Conservation (phyloP, 1,140 invertebrate species). For the Drosophila mayri region DNA sequence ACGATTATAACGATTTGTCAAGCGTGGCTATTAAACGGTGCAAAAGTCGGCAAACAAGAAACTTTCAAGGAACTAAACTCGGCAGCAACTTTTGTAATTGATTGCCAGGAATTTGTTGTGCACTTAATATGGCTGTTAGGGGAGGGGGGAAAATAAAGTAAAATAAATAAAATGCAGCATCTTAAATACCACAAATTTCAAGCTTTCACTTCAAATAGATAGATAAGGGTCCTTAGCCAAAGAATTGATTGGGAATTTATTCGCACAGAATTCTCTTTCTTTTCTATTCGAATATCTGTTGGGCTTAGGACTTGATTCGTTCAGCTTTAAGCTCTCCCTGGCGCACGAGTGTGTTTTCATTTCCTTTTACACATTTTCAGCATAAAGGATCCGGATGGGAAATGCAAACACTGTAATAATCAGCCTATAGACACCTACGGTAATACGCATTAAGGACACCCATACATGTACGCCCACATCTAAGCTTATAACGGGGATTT, state of each 20-base stretch:
- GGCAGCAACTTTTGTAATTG: slow-evolving; percentile 42
- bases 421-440: slow-evolving; percentile 48
- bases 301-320: slow-evolving; percentile 11
- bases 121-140: background rate
- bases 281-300: background rate
- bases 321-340: slow-evolving; percentile 29
- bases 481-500: slow-evolving; percentile 50
- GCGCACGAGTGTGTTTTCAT: slow-evolving; percentile 17
- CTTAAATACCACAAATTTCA: slow-evolving; percentile 5
- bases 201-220: slow-evolving; percentile 1
- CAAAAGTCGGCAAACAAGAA: slow-evolving; percentile 15
- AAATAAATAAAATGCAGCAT: slow-evolving; percentile 1
- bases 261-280: background rate
- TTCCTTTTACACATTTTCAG: slow-evolving; percentile 23
- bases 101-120: slow-evolving; percentile 24
- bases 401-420: slow-evolving; percentile 45
- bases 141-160: background rate
- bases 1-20: slow-evolving; percentile 43
- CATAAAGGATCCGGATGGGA: slow-evolving; percentile 23
- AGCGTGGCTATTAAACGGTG: slow-evolving; percentile 24
- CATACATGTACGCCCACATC: slow-evolving; percentile 5
- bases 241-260: slow-evolving; percentile 13
- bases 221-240: too few relatives aligned
- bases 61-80: slow-evolving; percentile 25
- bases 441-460: slow-evolving; percentile 47